Percentiles rank a stretch among this genome's conserved stretches.
Evolutionary conservation across 1,140 invertebrate species (phyloP).

Genomic region (Formica exsecta): DNA sequence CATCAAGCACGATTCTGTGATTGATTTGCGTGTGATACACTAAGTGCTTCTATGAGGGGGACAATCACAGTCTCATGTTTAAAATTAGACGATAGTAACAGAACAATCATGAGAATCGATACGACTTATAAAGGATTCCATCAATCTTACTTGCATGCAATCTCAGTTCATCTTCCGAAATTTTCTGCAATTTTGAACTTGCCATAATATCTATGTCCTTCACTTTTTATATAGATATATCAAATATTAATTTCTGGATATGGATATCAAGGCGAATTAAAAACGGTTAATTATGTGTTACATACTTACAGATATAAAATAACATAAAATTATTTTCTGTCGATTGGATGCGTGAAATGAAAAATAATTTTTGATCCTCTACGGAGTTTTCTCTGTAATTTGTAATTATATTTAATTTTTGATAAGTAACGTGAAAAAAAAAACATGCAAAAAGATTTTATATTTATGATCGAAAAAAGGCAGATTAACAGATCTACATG

Average conservation of each 20-base stretch:
- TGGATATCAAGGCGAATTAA: not conserved
- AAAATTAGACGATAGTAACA: slow-evolving; percentile 29
- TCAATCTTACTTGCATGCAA: not conserved
- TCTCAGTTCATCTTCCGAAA: not conserved
- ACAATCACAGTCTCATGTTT: slow-evolving; percentile 46
- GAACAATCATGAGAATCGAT: slow-evolving; percentile 14
- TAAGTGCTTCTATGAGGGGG: slow-evolving; percentile 50
- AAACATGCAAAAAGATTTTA: not conserved
- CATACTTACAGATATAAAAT: not conserved
- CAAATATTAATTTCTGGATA: not conserved
- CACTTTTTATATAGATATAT: not conserved
- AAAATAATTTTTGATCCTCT: not conserved
- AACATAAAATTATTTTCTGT: not conserved
- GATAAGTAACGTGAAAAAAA: no score
- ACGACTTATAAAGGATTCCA: not conserved
- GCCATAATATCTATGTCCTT: not conserved
- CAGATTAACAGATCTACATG: not conserved
- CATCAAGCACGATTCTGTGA: slow-evolving; percentile 59
- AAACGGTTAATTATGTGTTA: not conserved
- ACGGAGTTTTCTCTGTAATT: not conserved
- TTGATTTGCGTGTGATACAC: slow-evolving; percentile 61
- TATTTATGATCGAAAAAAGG: not conserved
- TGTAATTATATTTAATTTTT: not conserved
- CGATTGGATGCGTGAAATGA: not conserved
- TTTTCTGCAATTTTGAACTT: not conserved